These are phyloP conservation scores for Passer montanus DNA, from an alignment of 2,113 vertebrate genomes.

Conservation along the genomic window DNA sequence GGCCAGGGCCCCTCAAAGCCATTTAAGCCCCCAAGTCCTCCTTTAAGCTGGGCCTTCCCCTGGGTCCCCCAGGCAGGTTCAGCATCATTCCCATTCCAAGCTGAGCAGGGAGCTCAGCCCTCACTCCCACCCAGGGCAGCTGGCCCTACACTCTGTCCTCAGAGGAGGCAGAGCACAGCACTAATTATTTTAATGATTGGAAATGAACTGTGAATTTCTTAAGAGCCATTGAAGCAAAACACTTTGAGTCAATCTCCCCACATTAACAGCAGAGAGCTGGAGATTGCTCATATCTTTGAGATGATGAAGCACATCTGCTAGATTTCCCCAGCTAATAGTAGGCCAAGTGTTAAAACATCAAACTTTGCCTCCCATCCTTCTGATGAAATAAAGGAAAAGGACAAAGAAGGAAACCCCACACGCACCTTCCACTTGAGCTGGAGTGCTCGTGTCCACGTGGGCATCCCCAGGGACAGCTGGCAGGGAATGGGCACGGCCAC, in stretches of 20 bases:
- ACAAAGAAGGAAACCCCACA: neutral
- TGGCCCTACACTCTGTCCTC: neutral
- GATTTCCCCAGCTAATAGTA: neutral
- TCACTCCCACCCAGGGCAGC: neutral
- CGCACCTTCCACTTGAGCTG: neutral
- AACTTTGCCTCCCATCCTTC: neutral
- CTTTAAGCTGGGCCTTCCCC: neutral
- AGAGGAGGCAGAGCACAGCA: neutral
- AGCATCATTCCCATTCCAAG: accelerated
- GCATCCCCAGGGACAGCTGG: neutral
- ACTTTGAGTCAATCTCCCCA: neutral
- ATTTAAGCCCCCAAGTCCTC: neutral
- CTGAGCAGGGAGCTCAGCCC: neutral
- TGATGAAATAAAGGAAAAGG: neutral
- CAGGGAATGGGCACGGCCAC: neutral
- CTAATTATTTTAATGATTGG: conserved; percentile 34
- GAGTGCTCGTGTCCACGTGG: accelerated
- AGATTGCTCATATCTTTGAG: neutral
- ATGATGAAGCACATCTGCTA: neutral
- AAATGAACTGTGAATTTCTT: conserved; percentile 25
- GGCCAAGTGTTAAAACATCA: neutral
- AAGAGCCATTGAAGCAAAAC: conserved; percentile 7
- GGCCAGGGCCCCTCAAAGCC: neutral
- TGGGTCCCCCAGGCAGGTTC: neutral
- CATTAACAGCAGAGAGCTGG: neutral